phyloP scores from a whole-genome alignment of 2,888 invertebrate species.

The Endomychus coccineus region DNA sequence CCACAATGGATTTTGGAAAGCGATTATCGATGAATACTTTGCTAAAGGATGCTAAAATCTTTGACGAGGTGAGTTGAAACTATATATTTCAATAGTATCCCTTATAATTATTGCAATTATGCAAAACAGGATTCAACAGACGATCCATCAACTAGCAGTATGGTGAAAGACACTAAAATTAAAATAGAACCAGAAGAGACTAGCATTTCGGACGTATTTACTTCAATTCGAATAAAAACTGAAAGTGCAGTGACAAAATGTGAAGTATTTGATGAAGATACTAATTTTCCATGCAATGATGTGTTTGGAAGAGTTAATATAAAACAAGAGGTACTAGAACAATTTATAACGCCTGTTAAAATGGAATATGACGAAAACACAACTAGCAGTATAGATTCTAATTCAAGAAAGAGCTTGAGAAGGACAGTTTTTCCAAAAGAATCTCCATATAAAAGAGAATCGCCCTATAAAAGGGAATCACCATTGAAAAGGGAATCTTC shows the following conservation, averaged over 20 bases:
- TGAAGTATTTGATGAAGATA: conserved; percentile 16
- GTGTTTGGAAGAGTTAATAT: conserved; percentile 16
- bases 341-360: conserved; percentile 12
- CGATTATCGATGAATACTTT: conserved; percentile 33
- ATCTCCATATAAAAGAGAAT: conserved; percentile 12
- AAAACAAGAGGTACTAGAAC: conserved; percentile 10
- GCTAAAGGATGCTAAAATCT: conserved; percentile 34
- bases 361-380: conserved; percentile 16
- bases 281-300: conserved; percentile 11
- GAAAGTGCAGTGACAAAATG: conserved; percentile 14
- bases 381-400: conserved; percentile 14
- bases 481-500: no score
- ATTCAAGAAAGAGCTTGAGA: conserved; percentile 17
- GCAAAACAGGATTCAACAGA: conserved; percentile 1
- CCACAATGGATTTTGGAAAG: no score
- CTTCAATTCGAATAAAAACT: conserved; percentile 1
- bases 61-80: conserved; percentile 31
- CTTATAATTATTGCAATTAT: neutral
- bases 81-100: neutral
- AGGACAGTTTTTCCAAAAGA: conserved; percentile 16
- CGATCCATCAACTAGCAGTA: neutral
- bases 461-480: conserved; percentile 10
- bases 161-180: neutral
- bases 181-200: conserved; percentile 1
- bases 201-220: neutral